Percentiles rank a stretch among this genome's conserved stretches.
phyloP scores from a whole-genome alignment of 2,888 invertebrate species.

The Xestia xanthographa region DNA sequence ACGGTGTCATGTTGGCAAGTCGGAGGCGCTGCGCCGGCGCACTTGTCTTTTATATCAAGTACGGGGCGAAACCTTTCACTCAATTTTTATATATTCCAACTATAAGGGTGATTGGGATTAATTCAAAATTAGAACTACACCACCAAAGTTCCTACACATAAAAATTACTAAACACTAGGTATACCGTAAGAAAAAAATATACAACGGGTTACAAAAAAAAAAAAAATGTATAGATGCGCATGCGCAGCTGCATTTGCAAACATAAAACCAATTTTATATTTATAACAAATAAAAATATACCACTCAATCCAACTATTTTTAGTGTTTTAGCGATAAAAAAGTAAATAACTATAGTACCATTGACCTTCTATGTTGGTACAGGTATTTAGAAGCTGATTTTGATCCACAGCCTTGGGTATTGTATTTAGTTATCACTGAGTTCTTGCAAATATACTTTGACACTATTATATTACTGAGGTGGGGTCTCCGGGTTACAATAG shows the following conservation, averaged over 20 bases:
- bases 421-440: slow-evolving; percentile 55
- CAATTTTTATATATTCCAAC: slow-evolving; percentile 65
- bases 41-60: slow-evolving; percentile 82
- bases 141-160: not conserved
- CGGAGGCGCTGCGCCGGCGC: slow-evolving; percentile 86
- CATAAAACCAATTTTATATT: slow-evolving; percentile 23
- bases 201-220: not conserved
- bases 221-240: not conserved
- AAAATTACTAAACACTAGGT: not conserved
- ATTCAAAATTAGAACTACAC: slow-evolving; percentile 12
- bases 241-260: slow-evolving; percentile 12
- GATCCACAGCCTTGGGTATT: slow-evolving; percentile 56
- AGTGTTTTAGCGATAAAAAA: slow-evolving; percentile 50
- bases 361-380: slow-evolving; percentile 50
- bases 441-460: slow-evolving; percentile 44
- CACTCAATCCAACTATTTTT: slow-evolving; percentile 26
- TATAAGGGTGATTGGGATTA: slow-evolving; percentile 74
- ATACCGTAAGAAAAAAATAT: not conserved
- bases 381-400: slow-evolving; percentile 46
- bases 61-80: slow-evolving; percentile 86
- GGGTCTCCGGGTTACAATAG: slow-evolving; percentile 12
- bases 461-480: slow-evolving; percentile 46
- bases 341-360: slow-evolving; percentile 38
- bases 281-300: slow-evolving; percentile 41
- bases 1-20: slow-evolving; percentile 86